Evolutionary conservation across 2,888 invertebrate genomes (phyloP).

Genomic region (Meandrusa payeni): DNA sequence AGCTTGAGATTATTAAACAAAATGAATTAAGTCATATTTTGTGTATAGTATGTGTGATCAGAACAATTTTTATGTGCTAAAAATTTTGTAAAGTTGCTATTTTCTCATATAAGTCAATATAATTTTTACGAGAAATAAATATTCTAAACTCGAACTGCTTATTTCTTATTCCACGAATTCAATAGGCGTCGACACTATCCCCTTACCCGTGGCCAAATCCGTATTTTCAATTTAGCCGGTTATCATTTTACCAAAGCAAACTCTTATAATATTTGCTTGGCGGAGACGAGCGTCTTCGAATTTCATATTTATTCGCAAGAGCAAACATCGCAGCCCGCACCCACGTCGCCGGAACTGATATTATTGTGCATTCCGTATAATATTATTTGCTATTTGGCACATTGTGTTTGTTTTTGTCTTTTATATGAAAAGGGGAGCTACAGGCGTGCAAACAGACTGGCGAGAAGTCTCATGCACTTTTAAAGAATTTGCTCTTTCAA

Average conservation of each 20-base stretch:
- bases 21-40: too few relatives aligned
- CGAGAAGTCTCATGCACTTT: conserved; percentile 60
- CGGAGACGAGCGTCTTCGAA: conserved; percentile 72
- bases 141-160: too few relatives aligned
- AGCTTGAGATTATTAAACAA: too few relatives aligned
- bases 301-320: conserved; percentile 80
- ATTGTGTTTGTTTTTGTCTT: conserved; percentile 80
- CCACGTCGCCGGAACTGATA: conserved; percentile 76
- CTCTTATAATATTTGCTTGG: conserved; percentile 75
- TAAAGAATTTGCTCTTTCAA: conserved; percentile 44
- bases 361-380: conserved; percentile 82
- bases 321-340: conserved; percentile 63
- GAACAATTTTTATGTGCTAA: too few relatives aligned
- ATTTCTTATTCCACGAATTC: conserved; percentile 37
- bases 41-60: too few relatives aligned
- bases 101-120: too few relatives aligned
- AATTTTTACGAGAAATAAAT: too few relatives aligned
- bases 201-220: conserved; percentile 64
- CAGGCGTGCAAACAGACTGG: conserved; percentile 72
- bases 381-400: conserved; percentile 81
- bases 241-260: conserved; percentile 81
- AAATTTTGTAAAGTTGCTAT: too few relatives aligned
- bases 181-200: conserved; percentile 42
- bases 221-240: conserved; percentile 76
- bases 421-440: conserved; percentile 79